phyloP scores from a whole-genome alignment of 23 tunicate genomes.

The Aplidium turbinatum region DNA sequence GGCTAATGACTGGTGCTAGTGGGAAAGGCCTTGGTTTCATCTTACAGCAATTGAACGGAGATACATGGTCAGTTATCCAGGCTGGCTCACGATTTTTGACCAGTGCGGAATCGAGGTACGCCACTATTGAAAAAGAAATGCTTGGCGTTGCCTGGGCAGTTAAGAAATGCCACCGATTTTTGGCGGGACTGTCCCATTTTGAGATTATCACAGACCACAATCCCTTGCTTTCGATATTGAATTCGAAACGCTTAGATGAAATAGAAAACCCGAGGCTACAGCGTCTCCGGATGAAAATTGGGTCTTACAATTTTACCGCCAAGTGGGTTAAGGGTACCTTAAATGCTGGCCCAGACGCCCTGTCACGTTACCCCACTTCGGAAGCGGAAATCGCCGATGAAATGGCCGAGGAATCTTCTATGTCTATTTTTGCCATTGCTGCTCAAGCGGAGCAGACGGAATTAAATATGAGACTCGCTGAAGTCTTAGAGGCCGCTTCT shows the following conservation, averaged over 20 bases:
- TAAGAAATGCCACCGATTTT: slow-evolving; percentile 13
- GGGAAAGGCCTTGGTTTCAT: slow-evolving; percentile 4
- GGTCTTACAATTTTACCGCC: slow-evolving; percentile 6
- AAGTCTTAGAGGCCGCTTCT: slow-evolving; percentile 1
- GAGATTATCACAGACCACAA: slow-evolving; percentile 5
- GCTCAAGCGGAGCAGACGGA: not conserved
- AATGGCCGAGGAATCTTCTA: not conserved
- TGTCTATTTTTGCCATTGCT: not conserved
- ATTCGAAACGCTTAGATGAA: slow-evolving; percentile 4
- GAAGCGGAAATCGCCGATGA: not conserved
- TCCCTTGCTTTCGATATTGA: slow-evolving; percentile 9
- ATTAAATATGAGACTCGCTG: slow-evolving; percentile 2
- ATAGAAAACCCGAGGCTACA: slow-evolving; percentile 3
- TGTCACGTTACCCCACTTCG: not conserved
- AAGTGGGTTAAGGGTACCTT: not conserved
- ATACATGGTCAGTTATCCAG: not conserved
- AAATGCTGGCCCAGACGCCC: not conserved
- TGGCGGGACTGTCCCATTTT: slow-evolving; percentile 7
- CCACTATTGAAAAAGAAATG: slow-evolving; percentile 8
- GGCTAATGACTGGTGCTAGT: slow-evolving; percentile 2
- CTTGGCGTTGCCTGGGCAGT: slow-evolving; percentile 20
- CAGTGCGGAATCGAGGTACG: slow-evolving; percentile 13
- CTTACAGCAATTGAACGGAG: slow-evolving; percentile 7
- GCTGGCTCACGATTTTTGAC: slow-evolving; percentile 22
- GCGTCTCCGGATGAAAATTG: not conserved